phyloP scores from a whole-genome alignment of 1,140 invertebrate genomes.

The Scaptodrosophila lebanonensis region DNA sequence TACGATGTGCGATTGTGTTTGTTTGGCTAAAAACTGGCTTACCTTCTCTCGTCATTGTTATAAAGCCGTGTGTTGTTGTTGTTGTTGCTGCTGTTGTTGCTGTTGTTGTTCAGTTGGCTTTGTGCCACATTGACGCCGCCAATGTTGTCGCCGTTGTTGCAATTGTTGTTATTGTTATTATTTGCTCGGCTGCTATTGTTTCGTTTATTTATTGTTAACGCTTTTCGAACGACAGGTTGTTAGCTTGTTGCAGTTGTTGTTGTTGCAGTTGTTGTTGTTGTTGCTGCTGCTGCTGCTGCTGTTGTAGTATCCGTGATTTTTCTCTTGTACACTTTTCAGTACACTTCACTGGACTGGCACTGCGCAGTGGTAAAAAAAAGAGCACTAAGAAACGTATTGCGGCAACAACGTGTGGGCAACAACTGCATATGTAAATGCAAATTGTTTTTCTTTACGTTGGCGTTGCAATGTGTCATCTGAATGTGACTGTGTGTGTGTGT shows the following conservation, averaged over 20 bases:
- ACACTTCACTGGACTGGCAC: conserved; percentile 41
- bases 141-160: conserved; percentile 10
- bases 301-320: conserved; percentile 11
- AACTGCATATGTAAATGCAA: conserved; percentile 36
- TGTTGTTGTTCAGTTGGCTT: conserved; percentile 7
- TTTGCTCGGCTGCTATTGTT: conserved; percentile 47
- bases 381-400: conserved; percentile 18
- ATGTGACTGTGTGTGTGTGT: neutral
- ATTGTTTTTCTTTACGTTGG: too few species aligned
- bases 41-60: conserved; percentile 73
- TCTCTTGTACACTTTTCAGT: conserved; percentile 58
- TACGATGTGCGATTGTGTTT: too few species aligned
- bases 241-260: conserved; percentile 28
- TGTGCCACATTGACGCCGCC: neutral
- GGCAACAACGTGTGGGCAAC: conserved; percentile 5
- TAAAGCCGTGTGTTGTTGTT: conserved; percentile 53
- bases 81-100: conserved; percentile 18
- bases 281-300: conserved; percentile 24
- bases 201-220: conserved; percentile 71
- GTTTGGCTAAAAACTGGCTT: conserved; percentile 69
- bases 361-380: conserved; percentile 32
- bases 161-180: neutral
- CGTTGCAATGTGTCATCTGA: conserved; percentile 9
- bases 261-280: conserved; percentile 11
- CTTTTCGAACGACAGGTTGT: conserved; percentile 70